A percentile compares a stretch with the other conserved stretches of the same genome.
These are phyloP conservation scores for Rotaria magnacalcarata DNA, from an alignment of 2,888 invertebrate species.

Conservation along the genomic window DNA sequence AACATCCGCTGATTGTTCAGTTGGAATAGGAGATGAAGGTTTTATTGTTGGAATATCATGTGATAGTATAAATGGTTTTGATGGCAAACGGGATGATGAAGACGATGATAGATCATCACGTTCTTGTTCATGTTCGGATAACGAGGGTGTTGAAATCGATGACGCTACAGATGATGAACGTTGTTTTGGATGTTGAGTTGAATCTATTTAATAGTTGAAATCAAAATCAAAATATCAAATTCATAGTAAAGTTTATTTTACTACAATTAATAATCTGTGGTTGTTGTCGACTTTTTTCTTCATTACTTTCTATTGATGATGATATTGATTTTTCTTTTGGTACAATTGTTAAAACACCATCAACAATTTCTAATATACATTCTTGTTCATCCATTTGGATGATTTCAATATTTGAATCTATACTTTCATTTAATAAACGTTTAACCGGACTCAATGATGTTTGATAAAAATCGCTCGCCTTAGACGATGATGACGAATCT, in stretches of 20 bases:
- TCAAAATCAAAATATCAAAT: neutral
- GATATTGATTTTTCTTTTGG: conserved; percentile 10
- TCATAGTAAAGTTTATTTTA: neutral
- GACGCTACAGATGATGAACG: neutral
- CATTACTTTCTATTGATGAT: neutral
- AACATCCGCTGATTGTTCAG: neutral
- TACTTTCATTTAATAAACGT: conserved; percentile 22
- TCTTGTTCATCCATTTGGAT: conserved; percentile 5
- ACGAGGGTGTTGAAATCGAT: neutral
- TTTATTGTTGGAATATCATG: neutral
- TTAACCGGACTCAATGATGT: neutral
- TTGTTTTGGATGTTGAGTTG: neutral
- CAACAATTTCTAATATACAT: conserved; percentile 7
- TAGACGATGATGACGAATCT: neutral
- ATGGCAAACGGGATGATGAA: neutral
- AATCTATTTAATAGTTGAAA: neutral
- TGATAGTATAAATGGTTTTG: neutral
- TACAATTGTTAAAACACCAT: conserved; percentile 1
- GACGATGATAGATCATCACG: neutral
- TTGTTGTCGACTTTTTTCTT: neutral
- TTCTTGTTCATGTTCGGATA: conserved; percentile 13
- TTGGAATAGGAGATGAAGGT: neutral
- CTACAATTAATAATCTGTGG: neutral
- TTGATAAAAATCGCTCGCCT: neutral
- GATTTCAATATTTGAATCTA: conserved; percentile 4